A percentile compares a stretch with the other conserved stretches of the same genome.
These are phyloP conservation scores for Bombus confusus DNA, from an alignment of 1,140 invertebrate species.

Conservation along the genomic window DNA sequence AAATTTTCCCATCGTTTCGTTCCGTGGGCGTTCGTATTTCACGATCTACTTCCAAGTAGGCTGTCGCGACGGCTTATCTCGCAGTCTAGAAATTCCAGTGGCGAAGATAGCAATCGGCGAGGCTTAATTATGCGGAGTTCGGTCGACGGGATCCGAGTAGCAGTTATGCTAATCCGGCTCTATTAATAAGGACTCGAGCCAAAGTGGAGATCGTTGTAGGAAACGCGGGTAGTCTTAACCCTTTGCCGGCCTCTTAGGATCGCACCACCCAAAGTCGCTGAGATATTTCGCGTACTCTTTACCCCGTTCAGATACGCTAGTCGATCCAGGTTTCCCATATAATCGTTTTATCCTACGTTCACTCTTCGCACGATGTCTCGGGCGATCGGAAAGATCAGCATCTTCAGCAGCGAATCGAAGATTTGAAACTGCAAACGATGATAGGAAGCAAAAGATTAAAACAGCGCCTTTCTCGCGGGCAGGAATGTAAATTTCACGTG, in stretches of 20 bases:
- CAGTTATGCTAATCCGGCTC: constrained; percentile 77
- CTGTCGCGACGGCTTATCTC: constrained; percentile 57
- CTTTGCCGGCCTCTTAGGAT: constrained; percentile 70
- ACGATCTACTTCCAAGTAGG: not conserved
- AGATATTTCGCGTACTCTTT: constrained; percentile 51
- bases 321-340: constrained; percentile 74
- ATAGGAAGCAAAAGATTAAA: not conserved
- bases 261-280: constrained; percentile 22
- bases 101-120: constrained; percentile 66
- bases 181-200: constrained; percentile 77
- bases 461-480: not conserved
- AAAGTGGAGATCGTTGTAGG: constrained; percentile 72
- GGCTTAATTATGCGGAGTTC: constrained; percentile 71
- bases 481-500: not conserved
- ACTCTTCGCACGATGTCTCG: constrained; percentile 51
- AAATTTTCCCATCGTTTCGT: not conserved
- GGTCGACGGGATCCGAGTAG: constrained; percentile 62
- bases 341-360: constrained; percentile 75
- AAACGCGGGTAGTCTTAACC: constrained; percentile 69
- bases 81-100: constrained; percentile 41
- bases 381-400: constrained; percentile 65
- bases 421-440: not conserved
- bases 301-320: constrained; percentile 42
- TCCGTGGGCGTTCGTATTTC: not conserved
- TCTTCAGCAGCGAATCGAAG: not conserved